Base-by-base conservation (phyloP, 2,113 vertebrate species). In the Enhydra lutris region DNA sequence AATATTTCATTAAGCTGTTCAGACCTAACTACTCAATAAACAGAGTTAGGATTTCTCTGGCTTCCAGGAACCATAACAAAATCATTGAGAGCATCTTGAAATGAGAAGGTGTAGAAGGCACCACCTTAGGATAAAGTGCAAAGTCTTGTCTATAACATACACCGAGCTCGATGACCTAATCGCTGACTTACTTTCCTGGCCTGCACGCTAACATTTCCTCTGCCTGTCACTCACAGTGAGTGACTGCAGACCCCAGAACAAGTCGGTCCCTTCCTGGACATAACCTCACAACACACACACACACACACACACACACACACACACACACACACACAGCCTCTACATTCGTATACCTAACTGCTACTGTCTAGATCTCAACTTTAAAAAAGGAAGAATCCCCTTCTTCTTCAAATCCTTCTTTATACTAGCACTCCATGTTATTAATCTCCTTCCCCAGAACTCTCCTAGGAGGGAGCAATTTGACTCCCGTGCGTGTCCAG, bases 1-100 rank as follows among this genome's bases (percentile, higher is more conserved):
- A 95, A 93, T 86, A 93, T 12, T 97, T 91, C 67, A 93, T 86
- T 85, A 69, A 73, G 9, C 82, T 80, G 11, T 93, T 95, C 93
- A 74, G 45, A 50, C 1, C n/a, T 87, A 86, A 61, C 23, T 71
- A 95, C 52, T 93, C 79, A 95, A 91, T 89, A 91, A 97, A 78
- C 9, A 89, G 59, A 82, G 82, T 87, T 76, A 93, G 65, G 65
- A 78, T 93, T 85, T 91, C 45, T 82, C 73, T 96, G 89, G 82
- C 29, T 42, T 76, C 36, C 14, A 34, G 52, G 47, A 81, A 73
- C 39, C 34, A 73, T 59, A 93, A 92, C 31, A 84, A 76, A 84
- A 67, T 86, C 42, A 80, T 12, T 31, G 31, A 82, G 34, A 84
- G 23, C 6, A 74, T 20, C 57, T 47, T 94, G 50, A 96, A 92